Evolutionary conservation across 2,888 invertebrate species (phyloP).

Genomic region (Pterobdella sp.): DNA sequence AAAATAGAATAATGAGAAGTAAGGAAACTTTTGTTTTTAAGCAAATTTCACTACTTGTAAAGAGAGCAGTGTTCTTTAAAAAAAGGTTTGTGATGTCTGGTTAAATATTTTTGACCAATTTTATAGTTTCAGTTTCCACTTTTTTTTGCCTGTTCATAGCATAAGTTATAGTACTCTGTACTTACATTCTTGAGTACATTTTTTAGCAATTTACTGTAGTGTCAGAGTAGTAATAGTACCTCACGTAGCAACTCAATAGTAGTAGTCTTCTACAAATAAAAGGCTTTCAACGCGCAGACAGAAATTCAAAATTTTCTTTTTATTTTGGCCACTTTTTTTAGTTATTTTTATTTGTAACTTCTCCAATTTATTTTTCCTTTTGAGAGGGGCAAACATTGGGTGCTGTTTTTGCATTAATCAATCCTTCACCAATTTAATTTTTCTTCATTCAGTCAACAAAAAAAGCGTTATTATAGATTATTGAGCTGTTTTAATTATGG

Average conservation of each 20-base stretch:
- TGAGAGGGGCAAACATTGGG: slow-evolving; percentile 7
- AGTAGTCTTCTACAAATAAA: neutral
- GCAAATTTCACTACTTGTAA: too few relatives aligned
- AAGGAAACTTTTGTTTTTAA: too few relatives aligned
- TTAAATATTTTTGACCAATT: slow-evolving; percentile 1
- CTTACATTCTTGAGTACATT: too few relatives aligned
- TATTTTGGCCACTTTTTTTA: neutral
- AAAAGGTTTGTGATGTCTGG: too few relatives aligned
- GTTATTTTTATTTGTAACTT: neutral
- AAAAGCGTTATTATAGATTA: too few relatives aligned
- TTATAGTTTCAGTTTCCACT: slow-evolving; percentile 10
- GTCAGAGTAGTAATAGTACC: too few relatives aligned
- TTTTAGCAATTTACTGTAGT: too few relatives aligned
- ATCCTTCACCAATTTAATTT: neutral
- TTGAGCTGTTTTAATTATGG: too few relatives aligned
- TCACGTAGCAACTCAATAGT: too few relatives aligned
- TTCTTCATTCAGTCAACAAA: neutral
- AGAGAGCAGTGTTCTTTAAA: too few relatives aligned
- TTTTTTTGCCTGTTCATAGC: neutral
- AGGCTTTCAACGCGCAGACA: slow-evolving; percentile 7
- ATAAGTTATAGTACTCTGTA: too few relatives aligned
- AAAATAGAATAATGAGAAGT: too few relatives aligned
- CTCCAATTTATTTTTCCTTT: neutral
- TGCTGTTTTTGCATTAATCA: slow-evolving; percentile 6
- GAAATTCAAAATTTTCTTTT: neutral